These are phyloP conservation scores for Scaptomyza reducta DNA, from an alignment of 2,888 invertebrate genomes.

Conservation along the genomic window DNA sequence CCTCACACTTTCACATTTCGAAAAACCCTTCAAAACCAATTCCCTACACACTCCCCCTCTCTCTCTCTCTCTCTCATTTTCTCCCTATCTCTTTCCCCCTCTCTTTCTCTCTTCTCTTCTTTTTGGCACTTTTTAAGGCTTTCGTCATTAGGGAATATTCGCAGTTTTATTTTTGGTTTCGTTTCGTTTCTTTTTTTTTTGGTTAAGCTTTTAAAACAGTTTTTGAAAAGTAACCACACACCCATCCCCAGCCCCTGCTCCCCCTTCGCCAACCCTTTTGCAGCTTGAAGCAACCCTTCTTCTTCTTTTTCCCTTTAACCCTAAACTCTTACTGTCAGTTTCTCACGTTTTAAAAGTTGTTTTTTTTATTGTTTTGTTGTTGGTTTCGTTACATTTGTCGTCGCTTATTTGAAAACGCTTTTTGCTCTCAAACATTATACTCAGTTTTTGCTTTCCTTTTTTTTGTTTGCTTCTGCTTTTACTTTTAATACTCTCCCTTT, in stretches of 20 bases:
- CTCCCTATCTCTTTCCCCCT: too few relatives aligned
- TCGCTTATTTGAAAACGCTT: constrained; percentile 51
- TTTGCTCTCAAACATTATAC: constrained; percentile 42
- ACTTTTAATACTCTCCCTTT: constrained; percentile 10
- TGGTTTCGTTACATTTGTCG: constrained; percentile 41
- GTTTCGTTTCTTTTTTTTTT: constrained; percentile 25
- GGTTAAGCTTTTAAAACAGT: constrained; percentile 80
- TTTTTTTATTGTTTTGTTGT: constrained; percentile 41
- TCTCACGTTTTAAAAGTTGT: constrained; percentile 23
- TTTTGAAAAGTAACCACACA: constrained; percentile 61
- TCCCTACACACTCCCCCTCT: constrained; percentile 3
- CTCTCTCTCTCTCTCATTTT: neutral
- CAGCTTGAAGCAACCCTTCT: neutral
- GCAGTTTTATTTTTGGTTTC: constrained; percentile 48
- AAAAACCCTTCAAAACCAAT: too few relatives aligned
- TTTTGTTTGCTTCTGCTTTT: constrained; percentile 6
- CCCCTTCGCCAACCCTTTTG: too few relatives aligned
- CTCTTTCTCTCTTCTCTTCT: neutral
- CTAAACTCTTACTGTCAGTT: neutral
- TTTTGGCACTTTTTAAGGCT: constrained; percentile 29
- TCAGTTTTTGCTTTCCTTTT: constrained; percentile 47
- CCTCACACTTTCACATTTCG: neutral
- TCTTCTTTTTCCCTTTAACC: neutral
- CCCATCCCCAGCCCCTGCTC: too few relatives aligned
- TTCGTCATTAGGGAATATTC: constrained; percentile 78